Percentiles rank a stretch among this genome's conserved stretches.
Conservation (phyloP, 2,888 invertebrate genomes). For the Zelleria hepariella region DNA sequence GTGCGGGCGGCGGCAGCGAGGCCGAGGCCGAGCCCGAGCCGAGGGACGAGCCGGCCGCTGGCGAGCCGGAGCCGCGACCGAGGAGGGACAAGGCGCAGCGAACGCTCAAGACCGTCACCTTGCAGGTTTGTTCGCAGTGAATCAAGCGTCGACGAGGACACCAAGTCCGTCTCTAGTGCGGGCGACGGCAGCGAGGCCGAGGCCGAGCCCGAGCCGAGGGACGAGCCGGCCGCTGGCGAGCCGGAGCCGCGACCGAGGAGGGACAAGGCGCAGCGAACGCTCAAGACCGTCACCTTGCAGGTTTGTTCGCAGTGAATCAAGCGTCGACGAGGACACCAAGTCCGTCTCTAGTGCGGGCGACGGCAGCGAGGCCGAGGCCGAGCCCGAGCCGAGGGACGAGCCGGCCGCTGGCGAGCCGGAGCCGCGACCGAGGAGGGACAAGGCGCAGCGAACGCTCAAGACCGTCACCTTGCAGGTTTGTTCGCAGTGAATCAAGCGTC, state of each 20-base stretch:
- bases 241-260: constrained; percentile 43
- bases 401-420: constrained; percentile 43
- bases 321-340: constrained; percentile 44
- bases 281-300: constrained; percentile 52
- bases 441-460: constrained; percentile 40
- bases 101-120: constrained; percentile 48
- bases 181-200: constrained; percentile 52
- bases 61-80: constrained; percentile 42
- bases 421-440: constrained; percentile 39
- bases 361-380: constrained; percentile 45
- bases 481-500: constrained; percentile 48
- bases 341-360: constrained; percentile 49
- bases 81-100: constrained; percentile 38
- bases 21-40: no score
- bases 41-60: constrained; percentile 29
- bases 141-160: constrained; percentile 52
- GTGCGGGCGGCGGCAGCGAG: constrained; percentile 54
- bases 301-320: constrained; percentile 49
- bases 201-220: no score
- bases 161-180: constrained; percentile 59
- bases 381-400: constrained; percentile 17
- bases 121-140: constrained; percentile 48
- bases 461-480: constrained; percentile 51
- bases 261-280: constrained; percentile 34
- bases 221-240: constrained; percentile 35